phyloP scores from a whole-genome alignment of 2,888 invertebrate genomes.

The Tethea ocularis region DNA sequence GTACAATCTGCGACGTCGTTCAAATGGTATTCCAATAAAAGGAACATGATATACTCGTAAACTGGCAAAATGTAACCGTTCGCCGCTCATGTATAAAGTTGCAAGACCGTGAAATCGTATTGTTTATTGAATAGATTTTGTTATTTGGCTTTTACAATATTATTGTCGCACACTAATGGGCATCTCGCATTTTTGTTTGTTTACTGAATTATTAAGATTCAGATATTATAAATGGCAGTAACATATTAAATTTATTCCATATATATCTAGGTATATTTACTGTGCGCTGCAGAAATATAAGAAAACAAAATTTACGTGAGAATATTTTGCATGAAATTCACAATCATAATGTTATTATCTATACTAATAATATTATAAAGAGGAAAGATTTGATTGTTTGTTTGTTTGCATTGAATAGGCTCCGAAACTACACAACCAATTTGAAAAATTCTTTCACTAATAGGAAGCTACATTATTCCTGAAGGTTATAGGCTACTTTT shows the following conservation, averaged over 20 bases:
- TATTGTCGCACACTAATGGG: constrained; percentile 3
- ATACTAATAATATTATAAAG: no score
- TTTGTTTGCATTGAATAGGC: no score
- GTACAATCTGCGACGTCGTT: constrained; percentile 24
- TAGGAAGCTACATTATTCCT: no score
- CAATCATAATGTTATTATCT: background rate
- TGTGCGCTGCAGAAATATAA: no score
- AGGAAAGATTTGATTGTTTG: no score
- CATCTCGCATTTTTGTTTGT: constrained; percentile 1
- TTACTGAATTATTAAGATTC: constrained; percentile 1
- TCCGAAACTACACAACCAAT: no score
- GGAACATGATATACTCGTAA: constrained; percentile 44
- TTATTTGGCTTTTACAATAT: constrained; percentile 7
- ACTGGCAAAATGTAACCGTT: constrained; percentile 40
- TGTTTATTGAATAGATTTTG: constrained; percentile 31
- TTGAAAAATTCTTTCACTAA: no score
- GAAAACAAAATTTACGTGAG: no score
- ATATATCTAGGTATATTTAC: no score
- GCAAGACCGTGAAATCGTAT: constrained; percentile 41
- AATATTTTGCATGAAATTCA: background rate
- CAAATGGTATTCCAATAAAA: constrained; percentile 44
- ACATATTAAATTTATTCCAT: background rate
- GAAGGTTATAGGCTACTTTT: no score
- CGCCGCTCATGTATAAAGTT: constrained; percentile 25
- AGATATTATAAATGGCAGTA: background rate